Evolutionary conservation across 2,797 vertebrate genomes (phyloP).

Genomic region (Orientallactaga sibirica): DNA sequence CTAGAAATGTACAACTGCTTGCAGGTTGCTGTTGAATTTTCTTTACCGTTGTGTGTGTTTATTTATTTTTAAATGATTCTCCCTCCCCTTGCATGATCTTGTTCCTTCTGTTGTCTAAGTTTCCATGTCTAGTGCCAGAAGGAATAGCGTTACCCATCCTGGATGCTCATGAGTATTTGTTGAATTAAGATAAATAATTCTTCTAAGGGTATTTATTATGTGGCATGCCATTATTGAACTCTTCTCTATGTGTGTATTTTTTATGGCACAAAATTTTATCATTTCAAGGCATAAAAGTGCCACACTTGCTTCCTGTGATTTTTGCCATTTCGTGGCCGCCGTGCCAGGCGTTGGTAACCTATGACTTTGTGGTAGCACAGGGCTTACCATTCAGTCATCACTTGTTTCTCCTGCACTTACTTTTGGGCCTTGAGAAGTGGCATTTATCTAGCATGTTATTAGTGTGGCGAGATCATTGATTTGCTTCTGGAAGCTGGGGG

Average conservation of each 20-base stretch:
- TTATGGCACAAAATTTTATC: background rate
- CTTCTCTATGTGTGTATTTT: background rate
- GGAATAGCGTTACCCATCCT: background rate
- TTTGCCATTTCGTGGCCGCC: background rate
- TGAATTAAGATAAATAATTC: slow-evolving; percentile 38
- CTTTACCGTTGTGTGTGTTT: slow-evolving; percentile 18
- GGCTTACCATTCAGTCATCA: background rate
- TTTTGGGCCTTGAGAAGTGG: background rate
- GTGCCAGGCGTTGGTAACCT: background rate
- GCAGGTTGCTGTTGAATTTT: slow-evolving; percentile 47
- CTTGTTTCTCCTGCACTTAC: background rate
- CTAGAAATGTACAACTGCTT: slow-evolving; percentile 47
- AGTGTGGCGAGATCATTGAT: background rate
- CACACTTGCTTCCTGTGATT: slow-evolving; percentile 12
- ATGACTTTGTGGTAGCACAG: background rate
- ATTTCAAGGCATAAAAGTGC: slow-evolving; percentile 17
- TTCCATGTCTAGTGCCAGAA: background rate
- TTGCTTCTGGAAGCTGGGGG: background rate
- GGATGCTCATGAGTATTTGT: background rate
- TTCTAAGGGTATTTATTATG: slow-evolving; percentile 50
- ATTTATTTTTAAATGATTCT: slow-evolving; percentile 26
- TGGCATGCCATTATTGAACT: slow-evolving; percentile 41
- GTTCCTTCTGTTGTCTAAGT: background rate
- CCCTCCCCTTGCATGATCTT: background rate
- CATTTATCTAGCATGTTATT: background rate